Evolutionary conservation across 92 coral and sea anemone genomes (phyloP), one percentile per base, ranked within the genome.

Genomic region (Anthopleura xanthogrammica): DNA sequence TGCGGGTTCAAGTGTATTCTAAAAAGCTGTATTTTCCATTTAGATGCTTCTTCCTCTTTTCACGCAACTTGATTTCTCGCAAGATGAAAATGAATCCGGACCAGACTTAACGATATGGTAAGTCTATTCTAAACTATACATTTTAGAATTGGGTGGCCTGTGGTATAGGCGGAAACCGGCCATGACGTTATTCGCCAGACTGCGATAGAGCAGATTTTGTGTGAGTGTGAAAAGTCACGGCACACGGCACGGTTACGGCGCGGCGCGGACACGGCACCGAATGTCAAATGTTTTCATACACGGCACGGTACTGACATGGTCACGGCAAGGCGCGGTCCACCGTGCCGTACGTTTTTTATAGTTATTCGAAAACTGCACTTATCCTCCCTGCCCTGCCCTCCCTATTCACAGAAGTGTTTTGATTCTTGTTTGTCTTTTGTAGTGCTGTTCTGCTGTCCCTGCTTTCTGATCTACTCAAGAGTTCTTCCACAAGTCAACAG

Each of bases 401-500:
- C 65, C 65, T 60, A 20, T 60, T 60, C n/a, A 20, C 65, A 16
- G 7, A 17, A 20, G 65, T 65, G 20, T 65, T 29, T 29, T 54
- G 24, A 48, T 57, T 70, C 19, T 64, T 13, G 11, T 43, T 60
- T 77, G 76, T 19, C 42, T 22, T 77, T 77, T 86, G 12, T 87
- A 97, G 99, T 52, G 92, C 95, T 55, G 93, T 91, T 29, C 91
- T 97, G 17, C 88, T 97, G 81, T 90, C 98, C 13, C 92, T 94
- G 79, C 90, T 97, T 16, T 95, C 92, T 17, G 95, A 97, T 82
- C 91, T 97, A 17, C 83, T 97, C 22, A 86, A 92, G 83, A 90
- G 98, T 79, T 97, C 99, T 2, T 91, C 91, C n/a, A 97, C 99
- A 54, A 97, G 95, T 80, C 99, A 97, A 83, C 99, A 97, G 72